Conservation (phyloP, 2,113 vertebrate genomes). For the Peromyscus maniculatus region DNA sequence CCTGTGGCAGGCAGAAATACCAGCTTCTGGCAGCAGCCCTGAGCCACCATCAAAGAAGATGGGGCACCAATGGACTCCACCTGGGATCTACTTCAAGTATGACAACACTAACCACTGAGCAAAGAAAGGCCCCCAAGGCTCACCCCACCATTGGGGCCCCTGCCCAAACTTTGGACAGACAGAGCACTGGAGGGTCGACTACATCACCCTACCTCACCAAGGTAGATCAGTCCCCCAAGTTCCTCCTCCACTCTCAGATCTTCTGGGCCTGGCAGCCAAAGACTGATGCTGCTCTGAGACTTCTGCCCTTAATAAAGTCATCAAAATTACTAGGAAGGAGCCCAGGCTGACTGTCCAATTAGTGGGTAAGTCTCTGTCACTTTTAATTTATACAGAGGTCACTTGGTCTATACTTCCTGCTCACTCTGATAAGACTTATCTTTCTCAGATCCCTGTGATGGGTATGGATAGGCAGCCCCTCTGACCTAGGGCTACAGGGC, state of each 20-base stretch:
- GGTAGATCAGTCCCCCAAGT: not conserved
- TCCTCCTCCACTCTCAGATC: not conserved
- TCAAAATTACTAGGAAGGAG: not conserved
- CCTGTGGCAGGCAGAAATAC: not conserved
- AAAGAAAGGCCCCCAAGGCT: not conserved
- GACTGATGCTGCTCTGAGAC: not conserved
- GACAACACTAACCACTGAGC: not conserved
- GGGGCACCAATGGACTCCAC: not conserved
- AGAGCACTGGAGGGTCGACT: not conserved
- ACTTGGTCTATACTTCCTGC: not conserved
- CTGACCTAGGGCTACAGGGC: not conserved
- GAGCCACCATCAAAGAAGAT: not conserved
- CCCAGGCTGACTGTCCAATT: not conserved
- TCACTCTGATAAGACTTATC: not conserved
- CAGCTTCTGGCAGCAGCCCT: not conserved
- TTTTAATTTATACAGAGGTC: not conserved
- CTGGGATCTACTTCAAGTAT: not conserved
- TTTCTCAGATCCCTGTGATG: not conserved
- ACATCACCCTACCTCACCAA: not conserved
- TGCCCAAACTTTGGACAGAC: not conserved
- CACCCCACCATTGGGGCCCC: not conserved
- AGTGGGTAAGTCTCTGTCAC: not conserved
- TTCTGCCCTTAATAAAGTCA: not conserved
- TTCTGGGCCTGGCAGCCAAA: not conserved
- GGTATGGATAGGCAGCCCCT: not conserved